These are phyloP conservation scores for Cataglyphis altisquamis DNA, from an alignment of 2,888 invertebrate genomes.

Conservation along the genomic window DNA sequence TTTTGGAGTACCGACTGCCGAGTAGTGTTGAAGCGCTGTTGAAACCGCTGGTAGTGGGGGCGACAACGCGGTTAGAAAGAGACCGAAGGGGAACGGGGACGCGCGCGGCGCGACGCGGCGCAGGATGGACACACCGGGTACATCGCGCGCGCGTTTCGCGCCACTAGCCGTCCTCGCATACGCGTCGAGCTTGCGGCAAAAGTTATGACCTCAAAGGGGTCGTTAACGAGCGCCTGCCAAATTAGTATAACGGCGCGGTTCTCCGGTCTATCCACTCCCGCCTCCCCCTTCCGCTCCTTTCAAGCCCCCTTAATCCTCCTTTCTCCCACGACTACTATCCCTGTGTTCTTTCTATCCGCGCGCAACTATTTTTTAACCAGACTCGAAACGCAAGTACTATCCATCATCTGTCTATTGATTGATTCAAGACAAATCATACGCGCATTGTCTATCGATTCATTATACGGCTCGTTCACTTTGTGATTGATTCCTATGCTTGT, in stretches of 20 bases:
- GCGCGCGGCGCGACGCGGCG: constrained; percentile 38
- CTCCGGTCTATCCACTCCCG: constrained; percentile 50
- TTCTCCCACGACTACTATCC: neutral
- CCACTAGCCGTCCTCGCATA: constrained; percentile 56
- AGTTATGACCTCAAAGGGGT: constrained; percentile 84
- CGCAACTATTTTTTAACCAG: constrained; percentile 38
- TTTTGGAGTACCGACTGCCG: constrained; percentile 68
- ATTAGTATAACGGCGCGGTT: constrained; percentile 80
- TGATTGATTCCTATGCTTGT: constrained; percentile 39
- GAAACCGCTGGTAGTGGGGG: constrained; percentile 53
- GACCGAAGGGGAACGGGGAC: constrained; percentile 30
- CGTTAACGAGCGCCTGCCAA: constrained; percentile 82
- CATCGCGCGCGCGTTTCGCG: constrained; percentile 56
- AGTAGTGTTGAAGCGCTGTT: constrained; percentile 63
- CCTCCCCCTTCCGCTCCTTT: neutral
- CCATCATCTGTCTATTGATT: constrained; percentile 38
- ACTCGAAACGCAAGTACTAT: constrained; percentile 41
- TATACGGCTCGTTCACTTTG: constrained; percentile 31
- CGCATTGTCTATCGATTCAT: constrained; percentile 48
- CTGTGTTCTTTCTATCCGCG: constrained; percentile 22
- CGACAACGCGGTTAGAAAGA: constrained; percentile 53
- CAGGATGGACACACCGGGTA: constrained; percentile 49
- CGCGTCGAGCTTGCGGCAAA: constrained; percentile 72
- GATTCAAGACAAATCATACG: constrained; percentile 20
- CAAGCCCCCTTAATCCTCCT: neutral